Evolutionary conservation across 1,140 invertebrate genomes (phyloP), one percentile per base, ranked within the genome.

Genomic region (Cheumatopsyche charites): DNA sequence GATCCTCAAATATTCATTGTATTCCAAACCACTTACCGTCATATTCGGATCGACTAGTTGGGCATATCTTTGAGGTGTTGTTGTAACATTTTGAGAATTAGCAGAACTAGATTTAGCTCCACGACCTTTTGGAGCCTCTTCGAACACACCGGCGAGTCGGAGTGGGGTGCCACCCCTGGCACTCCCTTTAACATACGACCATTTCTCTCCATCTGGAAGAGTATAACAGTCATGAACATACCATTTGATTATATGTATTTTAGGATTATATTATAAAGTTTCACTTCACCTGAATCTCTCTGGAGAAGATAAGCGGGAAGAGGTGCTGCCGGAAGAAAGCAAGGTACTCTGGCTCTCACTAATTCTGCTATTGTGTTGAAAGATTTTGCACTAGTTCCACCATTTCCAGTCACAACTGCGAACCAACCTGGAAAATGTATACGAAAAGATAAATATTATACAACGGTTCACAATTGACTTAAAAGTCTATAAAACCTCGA

Each of bases 91-190:
- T 80, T 80, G 58, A 78, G 76, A 6, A 77, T 72, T 5, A 76
- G 78, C 21, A 78, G 79, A 36, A 81, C 81, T 0, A 79, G 76
- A 0, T 79, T 78, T 13, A 77, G 76, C 9, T 78, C 61, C 0
- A 42, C 19, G 1, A 47, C 73, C 74, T 13, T 81, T 82, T 70
- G 81, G 82, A 62, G 82, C 82, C 72, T 84, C 83, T 0, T 82
- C 83, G 78, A 84, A 84, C 12, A 84, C 82, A 0, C 82, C 83
- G 1, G 83, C 81, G 0, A 84, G 78, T n/a, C 83, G 79, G 67
- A 84, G 78, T 13, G 83, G 82, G 3, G 82, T 83, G 4, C 83
- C 82, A 13, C 82, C 82, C 66, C 83, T 76, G 23, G 83, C 80
- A 25, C 70, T 70, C 5, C 73, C 75, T 47, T 72, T 74, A 29